These are phyloP conservation scores for Pluvianellus socialis DNA, from an alignment of 2,113 vertebrate genomes.

Conservation along the genomic window DNA sequence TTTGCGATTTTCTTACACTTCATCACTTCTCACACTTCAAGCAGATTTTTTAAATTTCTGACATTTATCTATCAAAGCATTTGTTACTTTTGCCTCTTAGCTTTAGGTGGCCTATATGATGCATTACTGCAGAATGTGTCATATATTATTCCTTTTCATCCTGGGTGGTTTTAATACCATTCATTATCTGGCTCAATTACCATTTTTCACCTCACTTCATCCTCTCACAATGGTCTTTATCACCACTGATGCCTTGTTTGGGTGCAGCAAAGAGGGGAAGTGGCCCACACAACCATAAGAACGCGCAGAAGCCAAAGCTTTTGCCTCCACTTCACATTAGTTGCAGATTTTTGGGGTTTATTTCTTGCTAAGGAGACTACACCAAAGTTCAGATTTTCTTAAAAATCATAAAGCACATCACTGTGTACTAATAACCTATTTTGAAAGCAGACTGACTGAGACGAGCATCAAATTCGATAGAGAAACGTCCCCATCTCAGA, in stretches of 20 bases:
- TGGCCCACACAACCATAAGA: neutral
- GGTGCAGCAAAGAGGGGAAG: neutral
- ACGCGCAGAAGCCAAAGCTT: neutral
- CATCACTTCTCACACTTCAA: neutral
- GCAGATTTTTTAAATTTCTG: neutral
- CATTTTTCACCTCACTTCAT: neutral
- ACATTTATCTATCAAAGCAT: neutral
- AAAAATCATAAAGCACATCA: neutral
- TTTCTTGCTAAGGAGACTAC: neutral
- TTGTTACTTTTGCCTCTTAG: neutral
- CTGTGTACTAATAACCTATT: neutral
- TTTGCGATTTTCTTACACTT: neutral
- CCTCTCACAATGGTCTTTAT: neutral
- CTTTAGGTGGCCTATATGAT: neutral
- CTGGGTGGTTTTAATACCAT: neutral
- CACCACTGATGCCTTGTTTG: neutral
- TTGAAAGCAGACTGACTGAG: neutral
- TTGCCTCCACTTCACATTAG: neutral
- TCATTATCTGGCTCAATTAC: neutral
- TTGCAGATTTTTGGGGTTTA: neutral
- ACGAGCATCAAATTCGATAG: rapidly evolving
- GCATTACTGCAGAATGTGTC: neutral
- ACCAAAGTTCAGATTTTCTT: neutral
- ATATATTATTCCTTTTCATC: neutral
- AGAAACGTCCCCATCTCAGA: neutral